Evolutionary conservation across 2,113 vertebrate species (phyloP), one percentile per base, ranked within the genome.

Genomic region (Channa maculata): DNA sequence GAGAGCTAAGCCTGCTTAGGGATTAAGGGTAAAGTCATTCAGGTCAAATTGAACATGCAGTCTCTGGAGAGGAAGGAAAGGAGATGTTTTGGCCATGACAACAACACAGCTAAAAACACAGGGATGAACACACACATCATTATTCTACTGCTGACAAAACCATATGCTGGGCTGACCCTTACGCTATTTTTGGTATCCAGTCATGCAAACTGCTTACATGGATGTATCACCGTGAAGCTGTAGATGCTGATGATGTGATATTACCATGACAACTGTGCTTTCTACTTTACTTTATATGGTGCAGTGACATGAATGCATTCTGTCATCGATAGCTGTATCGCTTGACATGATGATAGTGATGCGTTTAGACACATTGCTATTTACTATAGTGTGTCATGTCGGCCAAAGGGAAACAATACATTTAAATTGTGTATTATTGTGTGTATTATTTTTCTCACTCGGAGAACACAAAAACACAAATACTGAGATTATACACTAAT

Each of bases 21-120:
- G 76, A 71, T 84, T 52, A 62, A 39, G 43, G 51, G 57, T 71
- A 68, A 63, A 71, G 49, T 65, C 73, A 79, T 12, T 55, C 2
- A 73, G 83, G 88, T 88, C 85, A 87, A 45, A 45, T 36, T 78
- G 77, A 77, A 65, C 46, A 75, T 54, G 58, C 15, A 36, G 39
- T 69, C 78, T 80, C 82, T 52, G 36, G 85, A 57, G 80, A 71
- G 24, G 65, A 63, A 55, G 44, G 41, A 76, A 52, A 58, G 50
- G 24, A 80, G 46, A 55, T 46, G 15, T 54, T 52, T 66, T 1
- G 4, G 82, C 77, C 70, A 64, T 59, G 62, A 65, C 2, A 52
- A 83, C 70, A 85, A 60, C 53, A 69, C 52, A 70, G 69, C 71
- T 74, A 85, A 79, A 70, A 79, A 59, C 65, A 65, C 65, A 44